These are phyloP conservation scores for Ptychoptera albimana DNA, from an alignment of 2,888 invertebrate genomes.

Conservation along the genomic window DNA sequence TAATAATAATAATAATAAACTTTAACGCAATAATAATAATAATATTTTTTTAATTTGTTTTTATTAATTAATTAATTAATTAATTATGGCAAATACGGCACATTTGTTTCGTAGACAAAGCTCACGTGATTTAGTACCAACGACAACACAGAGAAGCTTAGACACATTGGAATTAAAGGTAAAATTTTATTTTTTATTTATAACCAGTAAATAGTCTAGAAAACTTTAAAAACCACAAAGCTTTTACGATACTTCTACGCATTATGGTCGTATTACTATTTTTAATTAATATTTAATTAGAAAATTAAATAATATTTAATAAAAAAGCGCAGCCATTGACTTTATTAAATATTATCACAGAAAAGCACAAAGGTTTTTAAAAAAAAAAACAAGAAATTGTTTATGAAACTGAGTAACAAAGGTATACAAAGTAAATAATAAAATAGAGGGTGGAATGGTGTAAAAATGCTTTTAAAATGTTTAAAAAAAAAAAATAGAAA, in stretches of 20 bases:
- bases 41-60: not conserved
- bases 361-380: not conserved
- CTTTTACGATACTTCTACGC: no score
- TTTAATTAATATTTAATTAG: no score
- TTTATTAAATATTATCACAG: not conserved
- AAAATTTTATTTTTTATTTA: no score
- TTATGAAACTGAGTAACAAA: no score
- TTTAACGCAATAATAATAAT: conserved; percentile 3
- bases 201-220: not conserved
- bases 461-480: not conserved
- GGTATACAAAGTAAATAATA: no score
- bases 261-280: no score
- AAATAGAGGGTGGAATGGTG: no score
- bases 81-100: conserved; percentile 72
- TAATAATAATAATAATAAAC: not conserved
- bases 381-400: not conserved
- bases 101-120: conserved; percentile 79
- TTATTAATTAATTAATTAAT: not conserved
- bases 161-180: conserved; percentile 79
- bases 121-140: conserved; percentile 61
- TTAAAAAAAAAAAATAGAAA: no score
- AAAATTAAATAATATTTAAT: no score
- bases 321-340: not conserved
- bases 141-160: conserved; percentile 50
- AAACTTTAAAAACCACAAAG: no score